phyloP scores from a whole-genome alignment of 2,888 invertebrate genomes.

The Crocallis elinguaria region DNA sequence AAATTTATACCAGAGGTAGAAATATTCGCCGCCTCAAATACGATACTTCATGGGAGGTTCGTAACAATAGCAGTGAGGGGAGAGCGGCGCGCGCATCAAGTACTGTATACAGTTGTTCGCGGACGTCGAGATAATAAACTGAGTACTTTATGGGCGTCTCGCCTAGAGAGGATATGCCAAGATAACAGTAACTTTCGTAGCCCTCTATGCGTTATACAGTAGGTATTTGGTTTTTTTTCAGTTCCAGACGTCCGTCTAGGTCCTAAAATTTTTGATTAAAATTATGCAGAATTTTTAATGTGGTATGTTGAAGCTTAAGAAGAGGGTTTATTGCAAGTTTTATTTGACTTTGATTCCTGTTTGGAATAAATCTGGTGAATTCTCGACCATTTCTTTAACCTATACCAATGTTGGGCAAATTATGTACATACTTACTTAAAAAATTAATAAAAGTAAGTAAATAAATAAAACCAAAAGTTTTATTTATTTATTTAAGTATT shows the following conservation, averaged over 20 bases:
- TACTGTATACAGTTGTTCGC: constrained; percentile 65
- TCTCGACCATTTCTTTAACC: too few species aligned
- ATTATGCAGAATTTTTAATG: too few species aligned
- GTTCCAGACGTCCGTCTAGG: constrained; percentile 66
- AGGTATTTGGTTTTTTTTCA: constrained; percentile 67
- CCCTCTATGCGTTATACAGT: constrained; percentile 70
- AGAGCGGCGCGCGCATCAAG: constrained; percentile 78
- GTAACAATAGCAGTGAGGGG: constrained; percentile 85
- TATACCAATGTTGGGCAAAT: too few species aligned
- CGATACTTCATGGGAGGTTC: constrained; percentile 75
- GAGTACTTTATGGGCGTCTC: constrained; percentile 76
- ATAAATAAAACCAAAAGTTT: too few species aligned
- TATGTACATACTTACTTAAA: too few species aligned
- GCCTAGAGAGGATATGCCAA: constrained; percentile 86
- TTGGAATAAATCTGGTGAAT: too few species aligned
- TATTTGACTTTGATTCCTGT: too few species aligned
- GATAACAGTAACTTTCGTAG: constrained; percentile 86
- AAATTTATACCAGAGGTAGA: constrained; percentile 76
- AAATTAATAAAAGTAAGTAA: too few species aligned
- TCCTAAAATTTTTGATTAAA: constrained; percentile 58
- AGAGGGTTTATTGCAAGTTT: too few species aligned
- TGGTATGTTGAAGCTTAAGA: too few species aligned
- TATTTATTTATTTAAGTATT: too few species aligned
- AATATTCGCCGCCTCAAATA: constrained; percentile 66
- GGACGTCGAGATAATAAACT: constrained; percentile 70